Conservation (phyloP, 30 jellyfish, hydroid and myxozoan species). For the Morbakka virulenta region DNA sequence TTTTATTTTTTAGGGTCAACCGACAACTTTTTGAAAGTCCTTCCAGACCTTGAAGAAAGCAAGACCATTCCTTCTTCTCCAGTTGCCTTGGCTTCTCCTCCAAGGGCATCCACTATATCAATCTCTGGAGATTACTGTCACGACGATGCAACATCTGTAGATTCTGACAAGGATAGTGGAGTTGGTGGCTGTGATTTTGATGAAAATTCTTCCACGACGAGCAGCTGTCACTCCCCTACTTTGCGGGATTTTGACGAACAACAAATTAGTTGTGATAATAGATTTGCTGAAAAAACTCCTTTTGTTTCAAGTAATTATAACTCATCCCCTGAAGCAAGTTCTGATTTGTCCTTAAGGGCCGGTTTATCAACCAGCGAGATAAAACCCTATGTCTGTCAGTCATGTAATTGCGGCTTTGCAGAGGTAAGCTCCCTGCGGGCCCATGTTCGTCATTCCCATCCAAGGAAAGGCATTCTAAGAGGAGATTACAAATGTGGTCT, state of each 20-base stretch:
- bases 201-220: slow-evolving; percentile 35
- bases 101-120: not conserved
- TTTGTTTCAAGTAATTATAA: not conserved
- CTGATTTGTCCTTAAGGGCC: not conserved
- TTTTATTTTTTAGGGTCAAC: no score
- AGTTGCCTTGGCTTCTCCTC: not conserved
- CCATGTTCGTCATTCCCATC: slow-evolving; percentile 97
- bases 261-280: not conserved
- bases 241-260: slow-evolving; percentile 47
- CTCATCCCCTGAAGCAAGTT: slow-evolving; percentile 41
- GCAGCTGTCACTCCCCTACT: slow-evolving; percentile 62
- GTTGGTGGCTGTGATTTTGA: slow-evolving; percentile 76
- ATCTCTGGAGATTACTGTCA: slow-evolving; percentile 42
- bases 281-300: not conserved
- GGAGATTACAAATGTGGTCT: slow-evolving; percentile 76
- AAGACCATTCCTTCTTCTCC: not conserved
- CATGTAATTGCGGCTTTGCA: slow-evolving; percentile 91
- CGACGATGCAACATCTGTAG: slow-evolving; percentile 47
- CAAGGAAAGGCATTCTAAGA: slow-evolving; percentile 64
- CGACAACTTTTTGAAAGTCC: no score
- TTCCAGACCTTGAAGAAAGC: not conserved
- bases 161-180: slow-evolving; percentile 78
- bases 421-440: slow-evolving; percentile 81
- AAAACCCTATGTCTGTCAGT: slow-evolving; percentile 82
- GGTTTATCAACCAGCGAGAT: slow-evolving; percentile 4